Evolutionary conservation across 2,113 vertebrate species (phyloP).

Genomic region (Ibidorhyncha struthersii): DNA sequence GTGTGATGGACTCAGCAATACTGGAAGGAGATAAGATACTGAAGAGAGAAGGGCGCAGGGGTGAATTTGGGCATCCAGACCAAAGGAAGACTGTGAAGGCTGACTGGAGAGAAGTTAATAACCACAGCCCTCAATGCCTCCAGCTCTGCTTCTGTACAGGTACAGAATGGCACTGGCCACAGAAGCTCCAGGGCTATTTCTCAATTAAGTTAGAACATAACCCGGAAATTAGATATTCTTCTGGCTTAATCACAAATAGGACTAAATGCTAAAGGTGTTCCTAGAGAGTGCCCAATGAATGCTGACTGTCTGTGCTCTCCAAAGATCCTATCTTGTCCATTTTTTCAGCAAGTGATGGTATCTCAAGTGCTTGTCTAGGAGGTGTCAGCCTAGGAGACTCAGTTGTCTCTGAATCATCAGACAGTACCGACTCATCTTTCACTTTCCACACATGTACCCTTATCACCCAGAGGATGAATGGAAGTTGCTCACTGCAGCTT

Average conservation of each 20-base stretch:
- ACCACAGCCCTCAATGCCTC: not conserved
- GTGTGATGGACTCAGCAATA: not conserved
- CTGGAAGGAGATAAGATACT: not conserved
- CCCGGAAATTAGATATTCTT: not conserved
- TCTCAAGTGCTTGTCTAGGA: not conserved
- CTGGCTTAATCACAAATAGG: not conserved
- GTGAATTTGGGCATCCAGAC: not conserved
- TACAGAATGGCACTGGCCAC: not conserved
- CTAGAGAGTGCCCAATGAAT: not conserved
- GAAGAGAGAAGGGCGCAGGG: not conserved
- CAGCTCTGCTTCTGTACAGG: not conserved
- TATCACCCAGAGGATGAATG: not conserved
- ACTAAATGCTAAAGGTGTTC: not conserved
- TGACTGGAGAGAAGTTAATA: not conserved
- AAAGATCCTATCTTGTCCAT: not conserved
- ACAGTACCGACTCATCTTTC: not conserved
- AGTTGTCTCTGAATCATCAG: not conserved
- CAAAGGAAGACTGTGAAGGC: not conserved
- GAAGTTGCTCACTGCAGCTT: not conserved
- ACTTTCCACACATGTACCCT: not conserved
- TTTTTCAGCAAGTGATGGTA: not conserved
- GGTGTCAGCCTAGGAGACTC: not conserved
- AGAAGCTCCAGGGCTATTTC: not conserved
- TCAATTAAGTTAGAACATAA: not conserved
- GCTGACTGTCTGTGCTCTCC: not conserved